phyloP scores from a whole-genome alignment of 1,140 invertebrate species.

The Philaenus spumarius region DNA sequence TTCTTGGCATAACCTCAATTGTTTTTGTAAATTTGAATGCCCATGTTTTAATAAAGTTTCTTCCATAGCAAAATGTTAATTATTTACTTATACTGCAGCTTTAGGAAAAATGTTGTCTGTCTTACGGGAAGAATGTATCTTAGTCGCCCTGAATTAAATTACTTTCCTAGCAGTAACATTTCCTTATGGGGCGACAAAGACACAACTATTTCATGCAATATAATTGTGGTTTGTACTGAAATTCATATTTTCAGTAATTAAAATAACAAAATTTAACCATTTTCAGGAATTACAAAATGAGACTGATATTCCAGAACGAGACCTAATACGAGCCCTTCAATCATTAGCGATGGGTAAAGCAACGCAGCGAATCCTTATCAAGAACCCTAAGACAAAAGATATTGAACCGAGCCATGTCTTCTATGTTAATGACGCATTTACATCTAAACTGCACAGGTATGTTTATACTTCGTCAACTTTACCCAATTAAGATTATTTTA shows the following conservation, averaged over 20 bases:
- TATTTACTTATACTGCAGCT: too few species aligned
- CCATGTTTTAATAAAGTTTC: too few species aligned
- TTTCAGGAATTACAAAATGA: slow-evolving; percentile 87
- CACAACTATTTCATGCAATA: too few species aligned
- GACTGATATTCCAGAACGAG: slow-evolving; percentile 96
- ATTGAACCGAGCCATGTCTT: slow-evolving; percentile 92
- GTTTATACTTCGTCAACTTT: not conserved
- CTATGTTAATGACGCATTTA: slow-evolving; percentile 95
- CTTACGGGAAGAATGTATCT: too few species aligned
- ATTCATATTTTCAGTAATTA: not conserved
- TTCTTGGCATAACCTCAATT: too few species aligned
- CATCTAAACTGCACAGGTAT: slow-evolving; percentile 91
- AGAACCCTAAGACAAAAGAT: slow-evolving; percentile 91
- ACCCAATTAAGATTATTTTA: too few species aligned
- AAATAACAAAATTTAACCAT: too few species aligned
- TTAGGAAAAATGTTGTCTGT: too few species aligned
- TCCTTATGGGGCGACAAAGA: not conserved
- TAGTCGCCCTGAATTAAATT: too few species aligned
- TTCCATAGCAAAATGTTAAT: too few species aligned
- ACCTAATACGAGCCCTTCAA: slow-evolving; percentile 90
- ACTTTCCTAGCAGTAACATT: slow-evolving; percentile 15
- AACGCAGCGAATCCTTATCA: slow-evolving; percentile 91
- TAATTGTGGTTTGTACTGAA: too few species aligned
- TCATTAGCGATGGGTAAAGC: slow-evolving; percentile 97
- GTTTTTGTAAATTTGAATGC: too few species aligned